phyloP scores from a whole-genome alignment of 2,888 invertebrate genomes.

The Drosophila parthenogenetica region DNA sequence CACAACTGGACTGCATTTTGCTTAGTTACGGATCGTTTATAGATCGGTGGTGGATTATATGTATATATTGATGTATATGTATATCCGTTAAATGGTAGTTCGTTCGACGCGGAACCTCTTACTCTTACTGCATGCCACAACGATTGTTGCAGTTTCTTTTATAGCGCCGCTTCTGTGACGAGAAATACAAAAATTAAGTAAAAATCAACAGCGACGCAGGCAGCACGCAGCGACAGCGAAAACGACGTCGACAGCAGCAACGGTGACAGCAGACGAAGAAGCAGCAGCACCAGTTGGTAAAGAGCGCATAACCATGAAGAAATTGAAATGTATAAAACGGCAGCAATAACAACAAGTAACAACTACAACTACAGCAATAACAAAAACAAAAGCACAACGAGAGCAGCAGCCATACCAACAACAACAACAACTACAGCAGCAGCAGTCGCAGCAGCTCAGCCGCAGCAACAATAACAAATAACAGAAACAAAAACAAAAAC shows the following conservation, averaged over 20 bases:
- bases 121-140: slow-evolving; percentile 84
- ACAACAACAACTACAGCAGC: slow-evolving; percentile 16
- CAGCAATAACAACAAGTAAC: slow-evolving; percentile 33
- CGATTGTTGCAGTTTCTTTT: slow-evolving; percentile 84
- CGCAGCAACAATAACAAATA: slow-evolving; percentile 29
- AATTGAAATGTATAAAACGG: slow-evolving; percentile 75
- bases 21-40: slow-evolving; percentile 32
- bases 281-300: slow-evolving; percentile 61
- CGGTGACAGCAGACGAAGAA: slow-evolving; percentile 22
- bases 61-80: slow-evolving; percentile 1
- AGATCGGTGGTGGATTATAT: slow-evolving; percentile 37
- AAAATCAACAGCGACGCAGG: slow-evolving; percentile 59
- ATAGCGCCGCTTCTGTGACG: slow-evolving; percentile 81
- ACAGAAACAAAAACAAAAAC: slow-evolving; percentile 24
- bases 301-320: slow-evolving; percentile 81
- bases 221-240: slow-evolving; percentile 3
- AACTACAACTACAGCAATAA: slow-evolving; percentile 12
- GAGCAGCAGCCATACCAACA: slow-evolving; percentile 22
- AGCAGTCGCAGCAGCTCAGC: slow-evolving; percentile 20
- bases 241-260: slow-evolving; percentile 18
- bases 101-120: slow-evolving; percentile 83
- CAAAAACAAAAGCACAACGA: slow-evolving; percentile 15
- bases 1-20: slow-evolving; percentile 84
- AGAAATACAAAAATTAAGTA: slow-evolving; percentile 78
- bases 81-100: slow-evolving; percentile 64